Evolutionary conservation across 2,797 vertebrate genomes (phyloP), one percentile per base, ranked within the genome.

Genomic region (Anableps anableps): DNA sequence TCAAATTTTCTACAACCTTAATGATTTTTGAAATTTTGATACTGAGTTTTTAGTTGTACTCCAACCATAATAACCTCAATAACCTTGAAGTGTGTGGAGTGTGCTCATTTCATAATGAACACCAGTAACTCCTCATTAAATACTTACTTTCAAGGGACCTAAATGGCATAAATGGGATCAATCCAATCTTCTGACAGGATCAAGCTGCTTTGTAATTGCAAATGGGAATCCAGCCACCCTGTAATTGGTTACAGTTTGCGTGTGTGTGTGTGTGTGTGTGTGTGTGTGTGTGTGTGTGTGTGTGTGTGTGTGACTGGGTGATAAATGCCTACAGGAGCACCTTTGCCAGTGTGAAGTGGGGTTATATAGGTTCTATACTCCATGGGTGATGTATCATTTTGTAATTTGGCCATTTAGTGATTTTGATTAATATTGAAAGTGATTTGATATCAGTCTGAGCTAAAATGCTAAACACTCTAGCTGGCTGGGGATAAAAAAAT

Each of bases 111-210:
- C 62, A 81, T 91, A 93, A 93, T 84, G 86, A 87, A 83, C 81
- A 80, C 80, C 84, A 88, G 80, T 83, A 85, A 83, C 89, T 92
- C 81, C 82, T 94, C 88, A 91, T 95, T 93, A 94, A 91, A 88
- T 79, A 84, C 83, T 84, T 79, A 81, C 88, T 93, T 90, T 89
- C 89, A 78, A 85, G 88, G 92, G 93, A 92, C 89, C 87, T 88
- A 87, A 88, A 92, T 88, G 88, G 86, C 86, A 89, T 92, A 92
- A 92, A 94, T 92, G 88, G 85, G 90, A 93, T 92, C 89, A 90
- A 89, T 90, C 81, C 91, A 93, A 93, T 95, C 93, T 93, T 92
- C 85, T 89, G 89, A 89, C 89, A 80, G 88, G 86, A 92, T 95
- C 90, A 92, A 91, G 88, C 91, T 89, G 86, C 89, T 89, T 85